Evolutionary conservation across 2,888 invertebrate species (phyloP), one percentile per base, ranked within the genome.

Genomic region (Stramonita haemastoma): DNA sequence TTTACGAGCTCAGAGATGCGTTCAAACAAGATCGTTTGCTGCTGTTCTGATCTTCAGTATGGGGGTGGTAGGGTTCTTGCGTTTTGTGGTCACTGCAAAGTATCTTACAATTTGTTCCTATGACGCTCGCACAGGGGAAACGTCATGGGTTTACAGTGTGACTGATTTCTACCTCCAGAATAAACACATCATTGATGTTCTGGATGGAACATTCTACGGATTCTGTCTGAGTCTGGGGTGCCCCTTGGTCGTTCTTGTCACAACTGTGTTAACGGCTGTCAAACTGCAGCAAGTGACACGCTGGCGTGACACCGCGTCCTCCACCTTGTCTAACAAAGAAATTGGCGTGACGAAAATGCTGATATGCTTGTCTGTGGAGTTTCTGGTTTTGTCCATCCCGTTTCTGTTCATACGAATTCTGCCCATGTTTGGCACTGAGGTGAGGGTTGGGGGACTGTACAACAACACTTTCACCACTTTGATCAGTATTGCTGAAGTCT

Each of bases 301-400:
- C 1, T 87, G 87, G 87, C 87, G 73, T n/a, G 26, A 46, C 0
- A 26, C 8, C 19, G 26, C 87, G 1, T 87, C 87, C 22, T 87
- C 87, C 0, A 26, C 6, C 15, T 17, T 70, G 4, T 77, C 34
- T 11, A 29, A 6, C 77, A 87, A n/a, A 77, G 87, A 87, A n/a
- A 73, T 77, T 22, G 87, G 73, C 5, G 29, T 87, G 26, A 73
- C 73, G 0, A 87, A 87, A 73, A 87, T 87, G 87, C 46, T 87
- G 19, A 66, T 87, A 36, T 73, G 32, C 13, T 77, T 77, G 36
- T 77, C 87, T 8, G n/a, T 73, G 0, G 87, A 87, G 36, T 87
- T 87, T 36, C n/a, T 87, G 22, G n/a, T 87, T 26, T 36, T 87
- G 17, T 87, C 77, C 8, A 17, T 77, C 8, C 87, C 87, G 1